A percentile compares a stretch with the other conserved stretches of the same genome.
Conservation (phyloP, 2,888 invertebrate species). For the Drosophila setosimentum region DNA sequence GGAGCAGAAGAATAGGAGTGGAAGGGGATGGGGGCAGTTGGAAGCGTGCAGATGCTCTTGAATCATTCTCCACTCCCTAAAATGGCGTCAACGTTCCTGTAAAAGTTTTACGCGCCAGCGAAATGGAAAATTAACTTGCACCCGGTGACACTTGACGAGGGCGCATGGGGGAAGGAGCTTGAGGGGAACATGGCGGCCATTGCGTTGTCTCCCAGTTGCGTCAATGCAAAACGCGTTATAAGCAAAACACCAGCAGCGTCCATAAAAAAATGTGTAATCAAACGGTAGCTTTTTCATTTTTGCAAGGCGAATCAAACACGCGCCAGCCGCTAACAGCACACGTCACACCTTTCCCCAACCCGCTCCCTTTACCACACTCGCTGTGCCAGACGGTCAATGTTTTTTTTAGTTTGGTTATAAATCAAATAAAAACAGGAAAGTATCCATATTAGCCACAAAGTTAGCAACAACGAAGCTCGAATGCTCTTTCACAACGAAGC, state of each 20-base stretch:
- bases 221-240: slow-evolving; percentile 53
- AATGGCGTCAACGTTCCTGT: slow-evolving; percentile 22
- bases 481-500: slow-evolving; percentile 17
- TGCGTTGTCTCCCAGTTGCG: slow-evolving; percentile 36
- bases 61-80: slow-evolving; percentile 11
- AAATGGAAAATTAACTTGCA: slow-evolving; percentile 52
- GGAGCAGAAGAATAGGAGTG: slow-evolving; percentile 5
- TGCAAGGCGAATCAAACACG: slow-evolving; percentile 43
- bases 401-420: slow-evolving; percentile 2
- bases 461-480: neutral
- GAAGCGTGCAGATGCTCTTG: neutral
- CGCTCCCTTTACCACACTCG: neutral
- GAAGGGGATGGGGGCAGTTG: neutral
- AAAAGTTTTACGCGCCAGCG: slow-evolving; percentile 20
- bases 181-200: slow-evolving; percentile 34
- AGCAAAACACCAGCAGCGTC: slow-evolving; percentile 33
- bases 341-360: neutral
- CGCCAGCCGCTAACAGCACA: slow-evolving; percentile 19
- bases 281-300: slow-evolving; percentile 34
- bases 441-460: neutral
- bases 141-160: neutral
- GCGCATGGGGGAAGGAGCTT: too few species aligned
- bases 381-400: slow-evolving; percentile 13
- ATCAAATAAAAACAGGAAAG: slow-evolving; percentile 21
- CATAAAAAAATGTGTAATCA: slow-evolving; percentile 59